phyloP scores from a whole-genome alignment of 2,113 vertebrate species.

The Pygoscelis adeliae region DNA sequence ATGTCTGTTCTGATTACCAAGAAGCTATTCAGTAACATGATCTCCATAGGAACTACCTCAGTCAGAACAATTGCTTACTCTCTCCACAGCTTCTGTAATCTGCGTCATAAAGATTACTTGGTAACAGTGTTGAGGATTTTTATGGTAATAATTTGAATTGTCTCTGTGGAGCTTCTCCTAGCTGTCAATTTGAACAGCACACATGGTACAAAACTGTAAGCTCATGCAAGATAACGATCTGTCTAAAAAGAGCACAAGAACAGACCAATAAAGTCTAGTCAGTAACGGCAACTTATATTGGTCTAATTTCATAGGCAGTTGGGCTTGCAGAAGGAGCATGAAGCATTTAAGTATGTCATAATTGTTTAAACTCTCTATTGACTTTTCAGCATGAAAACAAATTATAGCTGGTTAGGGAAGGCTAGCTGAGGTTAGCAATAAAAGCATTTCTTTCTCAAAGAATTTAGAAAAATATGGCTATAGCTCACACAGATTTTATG shows the following conservation, averaged over 20 bases:
- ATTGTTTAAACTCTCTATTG: not conserved
- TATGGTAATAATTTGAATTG: not conserved
- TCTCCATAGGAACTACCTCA: not conserved
- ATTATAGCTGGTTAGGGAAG: not conserved
- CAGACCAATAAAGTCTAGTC: not conserved
- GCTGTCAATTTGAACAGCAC: not conserved
- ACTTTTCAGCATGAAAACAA: not conserved
- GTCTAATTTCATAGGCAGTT: not conserved
- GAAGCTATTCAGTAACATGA: not conserved
- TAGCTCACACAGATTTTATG: not conserved
- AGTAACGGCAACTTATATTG: not conserved
- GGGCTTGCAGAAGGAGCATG: not conserved
- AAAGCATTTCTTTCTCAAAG: not conserved
- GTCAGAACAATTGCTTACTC: not conserved
- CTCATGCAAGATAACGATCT: not conserved
- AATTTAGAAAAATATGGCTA: not conserved
- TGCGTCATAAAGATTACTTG: not conserved
- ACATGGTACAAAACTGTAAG: not conserved
- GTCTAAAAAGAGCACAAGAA: not conserved
- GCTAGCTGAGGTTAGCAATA: not conserved
- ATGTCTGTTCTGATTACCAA: not conserved
- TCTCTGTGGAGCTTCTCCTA: not conserved
- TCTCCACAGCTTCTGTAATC: not conserved
- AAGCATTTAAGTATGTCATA: not conserved
- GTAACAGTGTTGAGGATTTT: not conserved